These are phyloP conservation scores for Triplophysa dalaica DNA, from an alignment of 2,113 vertebrate genomes.

Conservation along the genomic window DNA sequence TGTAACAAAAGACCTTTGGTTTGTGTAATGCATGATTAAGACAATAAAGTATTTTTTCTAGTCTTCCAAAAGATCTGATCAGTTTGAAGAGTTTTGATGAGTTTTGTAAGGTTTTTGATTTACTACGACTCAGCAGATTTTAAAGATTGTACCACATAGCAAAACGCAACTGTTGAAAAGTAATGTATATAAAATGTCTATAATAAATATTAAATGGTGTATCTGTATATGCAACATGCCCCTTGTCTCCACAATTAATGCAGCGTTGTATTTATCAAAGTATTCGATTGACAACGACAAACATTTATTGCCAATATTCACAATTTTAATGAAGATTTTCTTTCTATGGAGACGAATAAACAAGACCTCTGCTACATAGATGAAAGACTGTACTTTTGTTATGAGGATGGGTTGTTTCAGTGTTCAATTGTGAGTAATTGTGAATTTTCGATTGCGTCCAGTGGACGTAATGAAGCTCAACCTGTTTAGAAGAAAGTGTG, in stretches of 20 bases:
- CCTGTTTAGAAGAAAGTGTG: background rate
- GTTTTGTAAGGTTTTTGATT: constrained; percentile 96
- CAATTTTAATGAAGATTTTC: background rate
- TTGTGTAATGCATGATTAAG: constrained; percentile 99
- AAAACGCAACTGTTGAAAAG: constrained; percentile 91
- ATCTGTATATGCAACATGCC: constrained; percentile 79
- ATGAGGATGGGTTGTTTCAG: background rate
- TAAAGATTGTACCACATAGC: constrained; percentile 97
- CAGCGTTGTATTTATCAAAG: background rate
- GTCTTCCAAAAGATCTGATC: constrained; percentile 94
- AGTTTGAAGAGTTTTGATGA: constrained; percentile 93
- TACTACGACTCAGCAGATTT: constrained; percentile 93
- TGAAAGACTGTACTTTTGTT: background rate
- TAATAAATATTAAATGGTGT: constrained; percentile 99
- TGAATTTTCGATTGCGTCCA: too few species aligned
- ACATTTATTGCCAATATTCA: background rate
- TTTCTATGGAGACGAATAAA: background rate
- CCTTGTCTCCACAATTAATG: constrained; percentile 30
- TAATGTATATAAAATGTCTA: constrained; percentile 99
- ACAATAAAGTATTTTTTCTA: constrained; percentile 99
- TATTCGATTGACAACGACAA: background rate
- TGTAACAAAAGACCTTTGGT: constrained; percentile 84
- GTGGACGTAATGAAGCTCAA: background rate
- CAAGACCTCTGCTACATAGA: background rate
- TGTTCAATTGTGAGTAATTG: background rate